Conservation (phyloP, 2,888 invertebrate species). For the Oxystoma pomonae region DNA sequence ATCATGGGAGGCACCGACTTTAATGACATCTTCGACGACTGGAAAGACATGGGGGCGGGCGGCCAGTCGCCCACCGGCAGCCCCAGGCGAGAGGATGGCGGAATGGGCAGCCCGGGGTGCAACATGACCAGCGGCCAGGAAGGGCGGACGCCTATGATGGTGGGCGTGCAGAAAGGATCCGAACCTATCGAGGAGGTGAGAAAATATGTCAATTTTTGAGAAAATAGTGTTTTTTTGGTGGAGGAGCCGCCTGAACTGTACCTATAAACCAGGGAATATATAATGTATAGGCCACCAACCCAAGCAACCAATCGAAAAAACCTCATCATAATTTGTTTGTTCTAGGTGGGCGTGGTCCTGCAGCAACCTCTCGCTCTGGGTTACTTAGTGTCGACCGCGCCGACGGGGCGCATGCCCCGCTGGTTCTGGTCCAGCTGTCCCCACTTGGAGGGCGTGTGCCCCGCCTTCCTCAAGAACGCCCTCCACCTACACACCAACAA, state of each 20-base stretch:
- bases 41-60: conserved; percentile 58
- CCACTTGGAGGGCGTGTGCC: conserved; percentile 86
- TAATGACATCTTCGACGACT: conserved; percentile 70
- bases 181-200: conserved; percentile 41
- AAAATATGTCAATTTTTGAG: too few relatives aligned
- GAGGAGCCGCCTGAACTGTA: too few relatives aligned
- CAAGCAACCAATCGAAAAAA: too few relatives aligned
- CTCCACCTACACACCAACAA: conserved; percentile 91
- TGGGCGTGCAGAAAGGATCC: conserved; percentile 43
- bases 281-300: too few relatives aligned
- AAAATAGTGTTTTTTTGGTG: too few relatives aligned
- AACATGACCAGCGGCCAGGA: conserved; percentile 43
- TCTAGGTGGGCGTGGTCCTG: conserved; percentile 80
- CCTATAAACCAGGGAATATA: too few relatives aligned
- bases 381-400: conserved; percentile 95
- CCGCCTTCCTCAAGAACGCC: conserved; percentile 93
- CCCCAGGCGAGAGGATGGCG: conserved; percentile 30
- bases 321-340: too few relatives aligned
- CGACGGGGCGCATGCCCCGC: conserved; percentile 85
- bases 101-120: conserved; percentile 52
- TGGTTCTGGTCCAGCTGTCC: conserved; percentile 99
- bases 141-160: conserved; percentile 46
- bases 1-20: conserved; percentile 70
- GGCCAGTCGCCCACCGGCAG: conserved; percentile 54
- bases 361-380: conserved; percentile 98